Evolutionary conservation across 2,113 vertebrate species (phyloP).

Genomic region (Atrichornis clamosus): DNA sequence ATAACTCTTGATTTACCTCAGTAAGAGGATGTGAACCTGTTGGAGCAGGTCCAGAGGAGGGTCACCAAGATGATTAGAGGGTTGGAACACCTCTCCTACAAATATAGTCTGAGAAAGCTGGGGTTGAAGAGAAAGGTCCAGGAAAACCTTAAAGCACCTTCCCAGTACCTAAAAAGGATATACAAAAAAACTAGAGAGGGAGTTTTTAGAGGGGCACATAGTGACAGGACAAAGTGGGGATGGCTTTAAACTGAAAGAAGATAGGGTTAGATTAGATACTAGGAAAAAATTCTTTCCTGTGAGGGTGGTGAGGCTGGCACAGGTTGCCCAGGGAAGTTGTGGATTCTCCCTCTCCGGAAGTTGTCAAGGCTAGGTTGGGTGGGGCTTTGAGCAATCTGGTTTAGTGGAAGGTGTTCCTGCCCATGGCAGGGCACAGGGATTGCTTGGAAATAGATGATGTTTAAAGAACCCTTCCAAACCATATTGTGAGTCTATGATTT

Average conservation of each 20-base stretch:
- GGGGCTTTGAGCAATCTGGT: not conserved
- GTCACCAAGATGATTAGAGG: not conserved
- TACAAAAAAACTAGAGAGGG: not conserved
- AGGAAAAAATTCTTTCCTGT: not conserved
- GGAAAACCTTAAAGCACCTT: not conserved
- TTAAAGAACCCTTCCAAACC: not conserved
- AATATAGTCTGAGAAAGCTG: not conserved
- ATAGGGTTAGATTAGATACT: not conserved
- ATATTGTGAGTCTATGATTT: not conserved
- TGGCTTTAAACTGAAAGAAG: not conserved
- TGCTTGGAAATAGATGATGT: not conserved
- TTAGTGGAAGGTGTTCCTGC: not conserved
- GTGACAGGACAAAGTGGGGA: not conserved
- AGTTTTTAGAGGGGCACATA: not conserved
- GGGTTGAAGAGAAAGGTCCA: not conserved
- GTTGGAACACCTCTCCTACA: not conserved
- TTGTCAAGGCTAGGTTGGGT: not conserved
- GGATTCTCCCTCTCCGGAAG: not conserved
- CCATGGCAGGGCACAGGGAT: rapidly evolving
- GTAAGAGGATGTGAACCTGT: not conserved
- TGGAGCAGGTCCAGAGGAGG: not conserved
- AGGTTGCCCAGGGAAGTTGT: not conserved
- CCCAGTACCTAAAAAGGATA: not conserved
- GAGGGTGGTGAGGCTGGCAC: not conserved
- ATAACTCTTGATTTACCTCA: not conserved